These are phyloP conservation scores for Chaetorhynchus papuensis DNA, from an alignment of 2,113 vertebrate species.

Conservation along the genomic window DNA sequence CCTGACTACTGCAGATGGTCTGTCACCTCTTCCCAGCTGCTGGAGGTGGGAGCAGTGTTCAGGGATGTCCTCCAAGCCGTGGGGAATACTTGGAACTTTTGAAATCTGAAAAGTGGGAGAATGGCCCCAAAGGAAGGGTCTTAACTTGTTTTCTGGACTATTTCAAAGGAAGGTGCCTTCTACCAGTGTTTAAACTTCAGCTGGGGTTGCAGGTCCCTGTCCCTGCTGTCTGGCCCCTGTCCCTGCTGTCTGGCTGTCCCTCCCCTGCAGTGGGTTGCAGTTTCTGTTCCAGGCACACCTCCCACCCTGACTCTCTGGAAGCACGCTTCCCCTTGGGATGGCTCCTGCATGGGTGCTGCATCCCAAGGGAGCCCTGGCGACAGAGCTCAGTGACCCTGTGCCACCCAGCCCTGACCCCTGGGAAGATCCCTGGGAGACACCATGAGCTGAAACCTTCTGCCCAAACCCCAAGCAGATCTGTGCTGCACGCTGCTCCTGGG, in stretches of 20 bases:
- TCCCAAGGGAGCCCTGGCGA: not conserved
- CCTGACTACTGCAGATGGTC: not conserved
- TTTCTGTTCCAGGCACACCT: not conserved
- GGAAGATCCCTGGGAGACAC: not conserved
- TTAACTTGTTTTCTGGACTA: not conserved
- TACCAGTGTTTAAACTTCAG: not conserved
- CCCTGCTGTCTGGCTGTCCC: not conserved
- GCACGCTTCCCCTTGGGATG: not conserved
- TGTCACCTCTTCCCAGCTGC: not conserved
- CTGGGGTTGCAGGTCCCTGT: not conserved
- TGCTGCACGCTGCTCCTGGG: not conserved
- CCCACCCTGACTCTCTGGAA: not conserved
- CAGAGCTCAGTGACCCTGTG: accelerated
- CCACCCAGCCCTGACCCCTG: not conserved
- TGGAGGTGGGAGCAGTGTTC: not conserved
- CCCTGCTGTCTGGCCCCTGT: not conserved
- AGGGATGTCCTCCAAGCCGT: not conserved
- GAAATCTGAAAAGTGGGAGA: not conserved
- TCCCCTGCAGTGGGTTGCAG: not conserved
- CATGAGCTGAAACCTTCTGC: not conserved
- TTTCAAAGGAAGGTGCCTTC: not conserved
- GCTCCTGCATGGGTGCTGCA: not conserved
- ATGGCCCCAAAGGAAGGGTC: not conserved
- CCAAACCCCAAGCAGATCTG: not conserved
- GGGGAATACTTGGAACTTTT: not conserved